These are phyloP conservation scores for Monochamus saltuarius DNA, from an alignment of 1,140 invertebrate genomes.

Conservation along the genomic window DNA sequence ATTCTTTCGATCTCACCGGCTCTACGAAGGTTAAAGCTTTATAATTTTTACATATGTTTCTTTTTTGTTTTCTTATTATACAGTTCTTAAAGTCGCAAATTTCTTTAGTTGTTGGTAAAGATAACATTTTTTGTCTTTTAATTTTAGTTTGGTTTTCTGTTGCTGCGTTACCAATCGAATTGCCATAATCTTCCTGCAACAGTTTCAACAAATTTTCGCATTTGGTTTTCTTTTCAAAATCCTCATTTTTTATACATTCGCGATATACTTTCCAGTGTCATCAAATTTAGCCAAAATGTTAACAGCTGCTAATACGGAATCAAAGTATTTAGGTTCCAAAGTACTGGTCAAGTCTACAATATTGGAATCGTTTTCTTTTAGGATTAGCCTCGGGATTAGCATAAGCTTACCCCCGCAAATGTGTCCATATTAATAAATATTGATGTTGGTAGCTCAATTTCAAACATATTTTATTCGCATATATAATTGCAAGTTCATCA, in stretches of 20 bases:
- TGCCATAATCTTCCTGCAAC: not conserved
- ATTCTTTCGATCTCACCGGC: too few relatives aligned
- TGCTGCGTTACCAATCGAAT: conserved; percentile 12
- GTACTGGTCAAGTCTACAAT: conserved; percentile 12
- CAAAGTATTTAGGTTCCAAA: conserved; percentile 15
- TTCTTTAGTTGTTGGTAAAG: conserved; percentile 15
- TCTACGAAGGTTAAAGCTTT: too few relatives aligned
- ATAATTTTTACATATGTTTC: too few relatives aligned
- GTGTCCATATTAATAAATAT: conserved; percentile 11
- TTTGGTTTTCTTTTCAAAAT: not conserved
- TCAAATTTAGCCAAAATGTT: not conserved
- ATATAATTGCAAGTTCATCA: conserved; percentile 10
- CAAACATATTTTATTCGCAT: conserved; percentile 13
- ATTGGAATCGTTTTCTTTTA: not conserved
- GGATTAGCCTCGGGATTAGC: not conserved
- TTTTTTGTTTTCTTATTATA: conserved; percentile 2
- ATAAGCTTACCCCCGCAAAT: conserved; percentile 1
- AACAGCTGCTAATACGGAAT: conserved; percentile 1
- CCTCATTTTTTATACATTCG: conserved; percentile 11
- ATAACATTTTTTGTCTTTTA: conserved; percentile 13
- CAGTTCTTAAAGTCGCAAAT: conserved; percentile 3
- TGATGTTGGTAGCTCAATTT: conserved; percentile 5
- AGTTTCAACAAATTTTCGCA: conserved; percentile 15
- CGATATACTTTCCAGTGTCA: not conserved
- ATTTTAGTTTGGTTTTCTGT: conserved; percentile 14